Evolutionary conservation across 2,888 invertebrate genomes (phyloP).

Genomic region (Arctia plantaginis): DNA sequence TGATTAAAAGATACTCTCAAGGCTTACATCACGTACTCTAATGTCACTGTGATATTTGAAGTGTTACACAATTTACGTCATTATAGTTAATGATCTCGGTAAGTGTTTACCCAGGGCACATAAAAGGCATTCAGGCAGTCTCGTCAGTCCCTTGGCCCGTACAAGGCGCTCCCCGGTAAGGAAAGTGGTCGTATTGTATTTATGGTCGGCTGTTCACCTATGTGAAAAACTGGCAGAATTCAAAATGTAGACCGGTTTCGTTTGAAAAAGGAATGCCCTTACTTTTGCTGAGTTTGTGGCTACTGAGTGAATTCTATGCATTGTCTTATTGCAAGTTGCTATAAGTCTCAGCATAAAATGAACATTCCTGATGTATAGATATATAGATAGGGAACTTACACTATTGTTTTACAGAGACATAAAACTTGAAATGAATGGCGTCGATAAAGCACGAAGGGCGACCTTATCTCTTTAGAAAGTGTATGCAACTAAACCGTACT

Average conservation of each 20-base stretch:
- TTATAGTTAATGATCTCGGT: constrained; percentile 49
- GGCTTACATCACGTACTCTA: constrained; percentile 29
- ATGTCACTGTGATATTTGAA: constrained; percentile 43
- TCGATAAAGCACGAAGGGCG: background rate
- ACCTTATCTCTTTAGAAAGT: background rate
- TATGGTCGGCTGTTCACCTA: constrained; percentile 73
- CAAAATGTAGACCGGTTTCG: constrained; percentile 54
- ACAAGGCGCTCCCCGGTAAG: constrained; percentile 71
- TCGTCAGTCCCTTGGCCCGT: constrained; percentile 48
- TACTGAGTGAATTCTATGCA: constrained; percentile 5
- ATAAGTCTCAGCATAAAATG: background rate
- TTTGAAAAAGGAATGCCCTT: constrained; percentile 52
- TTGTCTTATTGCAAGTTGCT: background rate
- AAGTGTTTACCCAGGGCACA: constrained; percentile 46
- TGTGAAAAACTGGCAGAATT: constrained; percentile 72
- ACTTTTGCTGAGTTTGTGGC: constrained; percentile 44
- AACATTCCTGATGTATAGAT: background rate
- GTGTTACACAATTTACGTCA: constrained; percentile 50
- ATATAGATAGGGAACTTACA: background rate
- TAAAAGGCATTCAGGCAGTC: constrained; percentile 51
- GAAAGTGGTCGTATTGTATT: constrained; percentile 81
- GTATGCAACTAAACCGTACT: background rate
- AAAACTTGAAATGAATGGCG: background rate
- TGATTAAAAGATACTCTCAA: background rate
- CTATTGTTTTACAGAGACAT: background rate